phyloP scores from a whole-genome alignment of 1,140 invertebrate genomes.

The Drosophila kurseongensis region DNA sequence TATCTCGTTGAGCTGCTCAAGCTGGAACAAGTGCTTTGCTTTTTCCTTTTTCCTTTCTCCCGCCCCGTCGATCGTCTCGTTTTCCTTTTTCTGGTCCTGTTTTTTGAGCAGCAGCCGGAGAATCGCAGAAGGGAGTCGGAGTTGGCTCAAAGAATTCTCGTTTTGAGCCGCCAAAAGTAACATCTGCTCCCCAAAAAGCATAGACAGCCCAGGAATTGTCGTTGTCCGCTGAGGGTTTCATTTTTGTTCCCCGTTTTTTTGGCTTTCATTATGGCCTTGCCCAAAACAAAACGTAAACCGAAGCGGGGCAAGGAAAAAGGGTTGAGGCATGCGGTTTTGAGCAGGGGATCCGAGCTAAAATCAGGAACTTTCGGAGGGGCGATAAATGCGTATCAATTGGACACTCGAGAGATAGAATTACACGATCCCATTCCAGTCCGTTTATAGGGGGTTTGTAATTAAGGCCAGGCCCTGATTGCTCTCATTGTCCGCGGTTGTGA shows the following conservation, averaged over 20 bases:
- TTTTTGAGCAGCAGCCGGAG: constrained; percentile 53
- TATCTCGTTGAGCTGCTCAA: constrained; percentile 65
- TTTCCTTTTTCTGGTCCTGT: constrained; percentile 46
- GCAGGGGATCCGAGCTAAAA: constrained; percentile 9
- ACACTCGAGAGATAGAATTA: constrained; percentile 41
- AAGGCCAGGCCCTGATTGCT: constrained; percentile 23
- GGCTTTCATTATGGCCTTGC: constrained; percentile 52
- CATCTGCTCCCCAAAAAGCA: constrained; percentile 75
- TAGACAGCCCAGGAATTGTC: constrained; percentile 66
- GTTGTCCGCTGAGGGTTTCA: constrained; percentile 33
- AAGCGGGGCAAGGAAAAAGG: constrained; percentile 14
- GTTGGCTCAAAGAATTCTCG: constrained; percentile 72
- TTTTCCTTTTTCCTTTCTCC: constrained; percentile 53
- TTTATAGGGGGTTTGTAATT: constrained; percentile 13
- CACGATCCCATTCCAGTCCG: constrained; percentile 1
- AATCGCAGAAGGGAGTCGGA: constrained; percentile 11
- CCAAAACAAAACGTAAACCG: constrained; percentile 1
- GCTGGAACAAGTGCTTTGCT: constrained; percentile 74
- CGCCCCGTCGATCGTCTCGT: constrained; percentile 3
- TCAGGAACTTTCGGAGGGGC: constrained; percentile 22
- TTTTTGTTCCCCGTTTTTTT: constrained; percentile 8
- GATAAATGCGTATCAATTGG: constrained; percentile 48
- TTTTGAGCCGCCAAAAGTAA: constrained; percentile 70
- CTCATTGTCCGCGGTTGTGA: constrained; percentile 11
- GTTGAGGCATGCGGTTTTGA: constrained; percentile 26